These are phyloP conservation scores for Crossaster papposus DNA, from an alignment of 53 echinoderm and acorn worm species.

Conservation along the genomic window DNA sequence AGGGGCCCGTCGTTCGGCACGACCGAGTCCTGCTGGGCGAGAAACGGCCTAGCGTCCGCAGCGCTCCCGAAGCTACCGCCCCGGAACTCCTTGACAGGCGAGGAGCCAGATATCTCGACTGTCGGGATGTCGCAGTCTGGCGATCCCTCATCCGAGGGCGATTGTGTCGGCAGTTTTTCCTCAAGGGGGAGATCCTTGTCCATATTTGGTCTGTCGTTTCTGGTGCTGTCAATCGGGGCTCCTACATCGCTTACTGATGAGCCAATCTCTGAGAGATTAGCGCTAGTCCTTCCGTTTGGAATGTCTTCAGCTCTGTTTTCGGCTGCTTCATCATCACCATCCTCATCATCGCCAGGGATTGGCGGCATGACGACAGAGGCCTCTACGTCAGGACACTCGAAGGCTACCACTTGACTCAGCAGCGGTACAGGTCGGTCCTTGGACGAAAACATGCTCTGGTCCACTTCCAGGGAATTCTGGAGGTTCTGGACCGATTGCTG, in stretches of 20 bases:
- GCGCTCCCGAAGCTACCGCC: neutral
- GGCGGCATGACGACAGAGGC: conserved; percentile 78
- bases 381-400: conserved; percentile 72
- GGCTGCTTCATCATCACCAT: conserved; percentile 25
- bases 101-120: conserved; percentile 32
- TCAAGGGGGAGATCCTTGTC: neutral
- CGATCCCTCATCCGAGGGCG: conserved; percentile 7
- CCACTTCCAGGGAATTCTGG: conserved; percentile 71
- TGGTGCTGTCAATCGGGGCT: conserved; percentile 12
- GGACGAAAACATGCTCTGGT: conserved; percentile 75
- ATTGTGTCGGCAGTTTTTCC: neutral
- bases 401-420: conserved; percentile 70
- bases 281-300: conserved; percentile 47
- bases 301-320: neutral
- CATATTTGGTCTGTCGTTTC: neutral
- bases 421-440: conserved; percentile 56
- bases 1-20: conserved; percentile 35
- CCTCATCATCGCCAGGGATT: conserved; percentile 58
- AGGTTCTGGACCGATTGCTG: conserved; percentile 82
- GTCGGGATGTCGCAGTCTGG: conserved; percentile 43
- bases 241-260: conserved; percentile 14
- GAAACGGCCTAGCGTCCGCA: neutral
- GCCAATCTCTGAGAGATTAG: conserved; percentile 27
- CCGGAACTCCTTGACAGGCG: conserved; percentile 7
- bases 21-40: neutral